phyloP scores from a whole-genome alignment of 1,140 invertebrate species.

The Cherax quadricarinatus region DNA sequence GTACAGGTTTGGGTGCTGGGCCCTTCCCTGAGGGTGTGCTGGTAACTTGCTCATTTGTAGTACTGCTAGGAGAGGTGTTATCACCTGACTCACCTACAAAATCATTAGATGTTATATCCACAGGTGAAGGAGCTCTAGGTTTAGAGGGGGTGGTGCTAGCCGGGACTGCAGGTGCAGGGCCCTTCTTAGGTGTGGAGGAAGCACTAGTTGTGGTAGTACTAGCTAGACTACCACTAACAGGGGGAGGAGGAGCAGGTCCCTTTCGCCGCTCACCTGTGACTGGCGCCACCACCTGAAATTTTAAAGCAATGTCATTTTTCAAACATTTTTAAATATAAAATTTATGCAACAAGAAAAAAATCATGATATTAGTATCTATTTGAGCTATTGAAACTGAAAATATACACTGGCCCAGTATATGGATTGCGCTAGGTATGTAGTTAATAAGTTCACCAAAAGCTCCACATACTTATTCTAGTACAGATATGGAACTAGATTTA shows the following conservation, averaged over 20 bases:
- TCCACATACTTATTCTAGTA: no score
- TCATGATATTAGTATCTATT: no score
- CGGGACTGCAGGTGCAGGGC: constrained; percentile 71
- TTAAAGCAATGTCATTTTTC: background rate
- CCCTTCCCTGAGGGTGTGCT: constrained; percentile 53
- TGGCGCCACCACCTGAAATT: constrained; percentile 54
- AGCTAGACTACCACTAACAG: constrained; percentile 47
- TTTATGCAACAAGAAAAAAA: no score
- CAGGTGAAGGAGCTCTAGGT: constrained; percentile 62
- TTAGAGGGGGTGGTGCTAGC: constrained; percentile 64
- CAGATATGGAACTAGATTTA: no score
- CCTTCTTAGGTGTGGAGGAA: constrained; percentile 70
- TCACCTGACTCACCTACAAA: constrained; percentile 50
- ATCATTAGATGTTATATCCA: constrained; percentile 33
- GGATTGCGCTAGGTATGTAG: no score
- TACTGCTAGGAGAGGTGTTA: constrained; percentile 7
- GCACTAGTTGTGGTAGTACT: constrained; percentile 59
- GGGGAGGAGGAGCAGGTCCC: constrained; percentile 72
- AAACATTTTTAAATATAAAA: background rate
- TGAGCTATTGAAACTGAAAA: no score
- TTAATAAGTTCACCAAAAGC: no score
- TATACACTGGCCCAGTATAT: no score
- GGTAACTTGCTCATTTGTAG: constrained; percentile 31
- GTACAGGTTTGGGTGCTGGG: constrained; percentile 43
- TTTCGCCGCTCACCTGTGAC: constrained; percentile 70